These are phyloP conservation scores for Myotis planiceps DNA, from an alignment of 2,797 vertebrate genomes.

Conservation along the genomic window DNA sequence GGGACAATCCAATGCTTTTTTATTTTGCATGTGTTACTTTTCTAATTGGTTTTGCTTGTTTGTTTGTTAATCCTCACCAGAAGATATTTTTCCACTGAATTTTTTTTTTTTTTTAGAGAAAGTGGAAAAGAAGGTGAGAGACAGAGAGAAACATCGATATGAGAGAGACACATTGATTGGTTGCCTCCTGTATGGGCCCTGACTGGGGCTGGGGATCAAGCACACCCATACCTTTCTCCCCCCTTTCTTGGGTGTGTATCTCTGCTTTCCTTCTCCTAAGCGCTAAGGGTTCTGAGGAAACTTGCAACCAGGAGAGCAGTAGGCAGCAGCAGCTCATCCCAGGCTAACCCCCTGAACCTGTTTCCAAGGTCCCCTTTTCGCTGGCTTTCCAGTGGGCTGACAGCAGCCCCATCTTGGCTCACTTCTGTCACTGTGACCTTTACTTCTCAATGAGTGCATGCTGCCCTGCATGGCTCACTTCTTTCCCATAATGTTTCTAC, in stretches of 20 bases:
- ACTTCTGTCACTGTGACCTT: background rate
- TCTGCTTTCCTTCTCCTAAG: background rate
- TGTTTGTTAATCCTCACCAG: background rate
- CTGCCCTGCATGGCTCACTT: background rate
- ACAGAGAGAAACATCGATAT: background rate
- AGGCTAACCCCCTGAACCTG: background rate
- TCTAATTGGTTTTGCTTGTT: conserved; percentile 15
- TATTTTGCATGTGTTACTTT: conserved; percentile 7
- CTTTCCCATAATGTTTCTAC: background rate
- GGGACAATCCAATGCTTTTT: background rate
- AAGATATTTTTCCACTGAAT: background rate
- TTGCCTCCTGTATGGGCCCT: background rate
- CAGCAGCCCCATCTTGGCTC: background rate
- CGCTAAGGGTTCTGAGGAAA: background rate
- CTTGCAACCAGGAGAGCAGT: background rate
- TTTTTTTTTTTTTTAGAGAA: background rate
- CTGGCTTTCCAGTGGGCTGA: background rate
- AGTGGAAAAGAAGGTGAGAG: background rate
- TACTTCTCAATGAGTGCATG: background rate
- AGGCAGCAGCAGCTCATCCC: background rate
- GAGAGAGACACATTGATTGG: background rate
- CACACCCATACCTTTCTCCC: background rate
- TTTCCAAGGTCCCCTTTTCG: background rate
- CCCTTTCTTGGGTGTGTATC: background rate
- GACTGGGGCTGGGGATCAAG: background rate